Evolutionary conservation across 2,888 invertebrate genomes (phyloP).

Genomic region (Cynaeus angustus): DNA sequence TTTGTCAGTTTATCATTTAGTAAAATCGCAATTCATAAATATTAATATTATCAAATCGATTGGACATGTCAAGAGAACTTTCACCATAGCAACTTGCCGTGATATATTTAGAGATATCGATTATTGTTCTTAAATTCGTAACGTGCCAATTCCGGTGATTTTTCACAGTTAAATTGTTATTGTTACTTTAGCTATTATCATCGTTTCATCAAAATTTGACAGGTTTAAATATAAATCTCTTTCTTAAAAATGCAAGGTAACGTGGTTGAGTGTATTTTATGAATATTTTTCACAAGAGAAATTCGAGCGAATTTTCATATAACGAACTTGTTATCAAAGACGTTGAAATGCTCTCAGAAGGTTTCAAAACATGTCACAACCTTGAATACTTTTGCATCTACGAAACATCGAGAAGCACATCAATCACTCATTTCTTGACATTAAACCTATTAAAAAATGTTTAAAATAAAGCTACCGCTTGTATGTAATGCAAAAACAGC

Average conservation of each 20-base stretch:
- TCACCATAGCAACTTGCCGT: constrained; percentile 28
- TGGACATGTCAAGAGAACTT: constrained; percentile 33
- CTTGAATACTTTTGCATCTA: neutral
- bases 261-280: constrained; percentile 15
- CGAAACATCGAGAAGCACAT: constrained; percentile 5
- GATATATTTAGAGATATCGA: constrained; percentile 32
- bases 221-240: neutral
- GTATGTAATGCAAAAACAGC: neutral
- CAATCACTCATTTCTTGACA: constrained; percentile 17
- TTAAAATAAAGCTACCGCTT: neutral
- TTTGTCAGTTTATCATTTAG: constrained; percentile 8
- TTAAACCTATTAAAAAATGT: constrained; percentile 11
- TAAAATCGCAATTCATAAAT: constrained; percentile 17
- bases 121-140: constrained; percentile 25
- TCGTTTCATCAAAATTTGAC: constrained; percentile 8
- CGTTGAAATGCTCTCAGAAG: constrained; percentile 25
- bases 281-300: constrained; percentile 25
- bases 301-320: constrained; percentile 17
- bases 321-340: constrained; percentile 22
- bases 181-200: neutral
- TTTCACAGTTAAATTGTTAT: neutral
- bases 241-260: neutral
- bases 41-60: constrained; percentile 37
- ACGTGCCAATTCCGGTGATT: neutral
- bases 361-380: constrained; percentile 19